A percentile compares a stretch with the other conserved stretches of the same genome.
Evolutionary conservation across 2,113 vertebrate genomes (phyloP).

Genomic region (Istiophorus platypterus): DNA sequence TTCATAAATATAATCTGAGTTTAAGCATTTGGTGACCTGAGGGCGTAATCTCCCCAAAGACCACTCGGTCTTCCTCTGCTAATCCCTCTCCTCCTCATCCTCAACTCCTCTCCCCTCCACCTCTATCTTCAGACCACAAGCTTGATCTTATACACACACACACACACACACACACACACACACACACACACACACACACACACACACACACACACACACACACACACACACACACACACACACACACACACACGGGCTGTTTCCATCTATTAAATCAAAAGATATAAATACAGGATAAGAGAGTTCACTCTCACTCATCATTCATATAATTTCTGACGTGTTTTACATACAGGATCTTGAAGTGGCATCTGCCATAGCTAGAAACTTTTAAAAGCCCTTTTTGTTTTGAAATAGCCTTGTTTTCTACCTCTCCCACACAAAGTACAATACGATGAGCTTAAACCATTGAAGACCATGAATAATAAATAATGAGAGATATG

Average conservation of each 20-base stretch:
- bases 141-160: background rate
- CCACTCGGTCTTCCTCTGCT: constrained; percentile 46
- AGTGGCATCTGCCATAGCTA: no score
- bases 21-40: constrained; percentile 63
- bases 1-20: constrained; percentile 75
- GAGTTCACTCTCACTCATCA: no score
- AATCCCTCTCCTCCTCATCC: constrained; percentile 56
- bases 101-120: constrained; percentile 4
- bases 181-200: constrained; percentile 2
- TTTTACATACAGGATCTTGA: no score
- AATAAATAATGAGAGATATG: no score
- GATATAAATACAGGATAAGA: background rate
- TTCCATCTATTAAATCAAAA: background rate
- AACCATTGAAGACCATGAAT: no score
- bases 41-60: constrained; percentile 72
- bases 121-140: constrained; percentile 35
- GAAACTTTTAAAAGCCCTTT: no score
- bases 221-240: background rate
- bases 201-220: background rate
- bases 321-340: no score
- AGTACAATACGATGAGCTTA: no score
- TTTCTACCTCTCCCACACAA: no score
- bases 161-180: background rate
- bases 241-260: background rate
- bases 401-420: no score